Conservation (phyloP, 1,140 invertebrate genomes). For the Physella acuta region DNA sequence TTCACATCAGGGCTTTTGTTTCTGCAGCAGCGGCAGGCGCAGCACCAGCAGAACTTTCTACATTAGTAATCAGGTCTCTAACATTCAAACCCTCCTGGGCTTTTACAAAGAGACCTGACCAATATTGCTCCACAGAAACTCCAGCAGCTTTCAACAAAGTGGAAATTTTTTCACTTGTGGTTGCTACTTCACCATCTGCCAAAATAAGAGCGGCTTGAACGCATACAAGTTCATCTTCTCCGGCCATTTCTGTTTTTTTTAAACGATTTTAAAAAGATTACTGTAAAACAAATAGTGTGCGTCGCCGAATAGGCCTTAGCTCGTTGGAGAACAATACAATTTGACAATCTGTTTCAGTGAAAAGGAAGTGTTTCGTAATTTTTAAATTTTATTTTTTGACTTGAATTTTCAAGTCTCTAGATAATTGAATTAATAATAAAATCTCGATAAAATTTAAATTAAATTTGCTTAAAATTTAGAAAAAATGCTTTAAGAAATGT, state of each 20-base stretch:
- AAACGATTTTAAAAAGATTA: conserved; percentile 31
- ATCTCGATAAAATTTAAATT: too few species aligned
- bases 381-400: too few species aligned
- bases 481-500: too few species aligned
- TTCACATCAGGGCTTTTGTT: conserved; percentile 42
- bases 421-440: too few species aligned
- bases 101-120: conserved; percentile 96
- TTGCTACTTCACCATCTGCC: conserved; percentile 93
- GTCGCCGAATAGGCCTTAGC: conserved; percentile 61
- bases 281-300: conserved; percentile 43
- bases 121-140: conserved; percentile 96
- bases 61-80: conserved; percentile 90
- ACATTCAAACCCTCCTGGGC: conserved; percentile 92
- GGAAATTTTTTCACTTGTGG: conserved; percentile 97
- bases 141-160: conserved; percentile 95
- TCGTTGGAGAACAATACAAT: conserved; percentile 56
- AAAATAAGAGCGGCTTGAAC: conserved; percentile 95
- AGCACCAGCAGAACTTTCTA: conserved; percentile 87
- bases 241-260: conserved; percentile 69
- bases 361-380: too few species aligned
- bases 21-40: conserved; percentile 74
- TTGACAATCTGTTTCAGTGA: too few species aligned
- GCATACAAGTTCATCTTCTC: conserved; percentile 92
- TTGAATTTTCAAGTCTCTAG: too few species aligned
- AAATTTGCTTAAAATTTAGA: too few species aligned